These are phyloP conservation scores for Troides oblongomaculatus DNA, from an alignment of 2,888 invertebrate species.

Conservation along the genomic window DNA sequence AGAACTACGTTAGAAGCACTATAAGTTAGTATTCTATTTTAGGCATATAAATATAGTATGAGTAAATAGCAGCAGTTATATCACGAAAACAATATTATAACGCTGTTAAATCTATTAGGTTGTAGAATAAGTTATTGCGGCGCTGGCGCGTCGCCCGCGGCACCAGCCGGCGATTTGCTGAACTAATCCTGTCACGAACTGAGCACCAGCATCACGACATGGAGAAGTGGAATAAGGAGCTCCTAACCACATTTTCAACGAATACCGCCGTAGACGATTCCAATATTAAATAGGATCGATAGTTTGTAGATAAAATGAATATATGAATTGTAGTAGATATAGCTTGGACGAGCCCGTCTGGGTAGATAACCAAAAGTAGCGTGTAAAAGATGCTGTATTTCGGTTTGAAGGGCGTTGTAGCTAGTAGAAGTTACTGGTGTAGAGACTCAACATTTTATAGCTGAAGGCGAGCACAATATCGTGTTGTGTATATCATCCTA, in stretches of 20 bases:
- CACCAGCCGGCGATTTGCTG: constrained; percentile 42
- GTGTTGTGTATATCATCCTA: too few relatives aligned
- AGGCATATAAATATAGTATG: neutral
- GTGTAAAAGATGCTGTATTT: too few relatives aligned
- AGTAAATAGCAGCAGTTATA: neutral
- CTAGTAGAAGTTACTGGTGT: too few relatives aligned
- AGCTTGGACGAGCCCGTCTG: too few relatives aligned
- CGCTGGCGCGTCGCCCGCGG: constrained; percentile 13
- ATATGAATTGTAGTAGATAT: neutral
- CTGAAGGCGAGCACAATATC: too few relatives aligned
- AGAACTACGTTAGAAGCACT: too few relatives aligned
- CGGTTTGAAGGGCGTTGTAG: too few relatives aligned
- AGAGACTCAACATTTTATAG: too few relatives aligned
- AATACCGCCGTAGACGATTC: neutral
- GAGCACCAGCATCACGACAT: constrained; percentile 32
- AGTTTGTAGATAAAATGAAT: neutral
- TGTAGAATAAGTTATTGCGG: constrained; percentile 6
- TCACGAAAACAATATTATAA: neutral
- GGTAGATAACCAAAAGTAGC: too few relatives aligned
- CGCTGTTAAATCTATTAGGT: constrained; percentile 10
- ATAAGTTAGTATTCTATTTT: too few relatives aligned
- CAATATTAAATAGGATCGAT: neutral
- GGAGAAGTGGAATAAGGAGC: neutral
- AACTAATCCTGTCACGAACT: constrained; percentile 58
- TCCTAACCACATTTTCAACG: neutral